Evolutionary conservation across 1,140 invertebrate species (phyloP).

Genomic region (Sesamia nonagrioides): DNA sequence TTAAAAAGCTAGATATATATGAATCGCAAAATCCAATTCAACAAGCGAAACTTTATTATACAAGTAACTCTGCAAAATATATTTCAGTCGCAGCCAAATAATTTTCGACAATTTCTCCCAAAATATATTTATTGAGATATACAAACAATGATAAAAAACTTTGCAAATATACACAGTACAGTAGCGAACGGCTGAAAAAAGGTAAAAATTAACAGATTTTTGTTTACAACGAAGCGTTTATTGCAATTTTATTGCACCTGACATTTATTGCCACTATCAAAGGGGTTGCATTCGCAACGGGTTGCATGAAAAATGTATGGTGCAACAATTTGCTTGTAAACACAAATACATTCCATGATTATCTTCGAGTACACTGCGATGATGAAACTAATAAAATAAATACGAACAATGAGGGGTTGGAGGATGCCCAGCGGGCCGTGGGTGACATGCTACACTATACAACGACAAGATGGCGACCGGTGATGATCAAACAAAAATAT

Average conservation of each 20-base stretch:
- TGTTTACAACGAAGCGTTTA: conserved; percentile 70
- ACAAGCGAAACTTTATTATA: conserved; percentile 78
- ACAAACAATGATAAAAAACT: conserved; percentile 63
- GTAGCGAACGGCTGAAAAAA: conserved; percentile 84
- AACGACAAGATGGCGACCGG: conserved; percentile 78
- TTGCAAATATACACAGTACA: conserved; percentile 80
- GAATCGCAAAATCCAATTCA: conserved; percentile 62
- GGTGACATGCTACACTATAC: conserved; percentile 86
- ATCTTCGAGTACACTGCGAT: conserved; percentile 69
- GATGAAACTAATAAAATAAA: conserved; percentile 85
- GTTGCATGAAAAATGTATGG: conserved; percentile 75
- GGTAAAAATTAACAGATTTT: conserved; percentile 75
- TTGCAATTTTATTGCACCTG: conserved; percentile 75
- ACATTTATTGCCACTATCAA: conserved; percentile 65
- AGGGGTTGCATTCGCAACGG: conserved; percentile 56
- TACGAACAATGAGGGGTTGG: conserved; percentile 87
- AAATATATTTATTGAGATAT: conserved; percentile 54
- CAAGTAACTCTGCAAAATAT: conserved; percentile 80
- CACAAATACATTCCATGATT: conserved; percentile 73
- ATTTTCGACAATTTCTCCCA: conserved; percentile 40
- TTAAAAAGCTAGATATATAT: conserved; percentile 56
- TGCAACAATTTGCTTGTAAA: conserved; percentile 72
- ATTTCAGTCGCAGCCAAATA: conserved; percentile 67
- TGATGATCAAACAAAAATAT: conserved; percentile 81
- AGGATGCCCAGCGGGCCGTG: conserved; percentile 87